Base-by-base conservation (phyloP, 2,113 vertebrate species). In the Gadus chalcogrammus region DNA sequence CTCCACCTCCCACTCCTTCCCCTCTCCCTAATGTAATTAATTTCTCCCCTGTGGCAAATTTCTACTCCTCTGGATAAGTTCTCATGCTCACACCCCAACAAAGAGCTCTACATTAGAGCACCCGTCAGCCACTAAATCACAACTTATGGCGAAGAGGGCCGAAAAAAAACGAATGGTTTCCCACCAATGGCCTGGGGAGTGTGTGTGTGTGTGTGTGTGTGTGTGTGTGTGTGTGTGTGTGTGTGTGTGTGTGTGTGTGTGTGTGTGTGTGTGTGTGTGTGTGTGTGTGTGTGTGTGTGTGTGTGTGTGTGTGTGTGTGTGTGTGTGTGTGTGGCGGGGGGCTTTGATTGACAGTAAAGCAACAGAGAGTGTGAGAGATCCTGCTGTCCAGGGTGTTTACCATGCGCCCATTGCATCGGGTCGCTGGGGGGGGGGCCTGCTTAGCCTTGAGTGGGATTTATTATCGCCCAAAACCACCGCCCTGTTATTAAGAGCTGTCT, bases 301-400 rank as follows among this genome's bases (percentile, higher is more conserved):
- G 31, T 4, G 31, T 35, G 31, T 3, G 31, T 35, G 31, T 3
- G 31, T 35, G 31, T 35, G 31, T 35, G 31, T 35, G 31, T 4
- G 31, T 35, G 31, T 3, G 31, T 35, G 31, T 35, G 31, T 35
- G 31, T 2, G 24, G 24, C 24, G 65, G 71, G 80, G 28, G 35
- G 28, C 15, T 61, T 68, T 87, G 88, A 89, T 80, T 84, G 86
- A 87, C 88, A 88, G 88, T 76, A 18, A 74, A 78, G 82, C 79
- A 84, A 87, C 85, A 82, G 42, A 48, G 73, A 68, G 75, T 64
- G 67, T 68, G 78, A 76, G 83, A 75, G 83, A 85, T 88, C 87
- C 81, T 81, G 88, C 85, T 82, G 87, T 84, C 83, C 80, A 59
- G 71, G 64, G 73, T 91, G 88, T 92, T 92, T 89, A 88, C 76